phyloP scores from a whole-genome alignment of 2,797 vertebrate species.

The Novumbra hubbsi region DNA sequence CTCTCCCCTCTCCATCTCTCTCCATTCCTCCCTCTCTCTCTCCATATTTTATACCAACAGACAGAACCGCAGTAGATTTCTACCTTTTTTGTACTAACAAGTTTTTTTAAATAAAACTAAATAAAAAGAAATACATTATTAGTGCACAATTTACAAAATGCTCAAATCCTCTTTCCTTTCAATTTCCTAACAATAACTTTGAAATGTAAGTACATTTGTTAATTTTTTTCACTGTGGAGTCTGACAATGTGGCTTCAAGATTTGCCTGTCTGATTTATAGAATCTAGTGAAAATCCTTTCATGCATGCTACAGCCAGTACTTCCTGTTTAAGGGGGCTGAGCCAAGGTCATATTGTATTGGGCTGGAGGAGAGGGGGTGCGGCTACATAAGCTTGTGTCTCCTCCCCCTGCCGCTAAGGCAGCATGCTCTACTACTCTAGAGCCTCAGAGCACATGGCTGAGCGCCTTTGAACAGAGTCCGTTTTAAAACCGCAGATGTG shows the following conservation, averaged over 20 bases:
- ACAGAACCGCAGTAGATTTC: too few relatives aligned
- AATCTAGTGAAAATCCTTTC: background rate
- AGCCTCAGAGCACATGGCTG: constrained; percentile 50
- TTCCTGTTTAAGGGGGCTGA: constrained; percentile 36
- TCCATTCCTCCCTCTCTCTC: background rate
- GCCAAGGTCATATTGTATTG: constrained; percentile 32
- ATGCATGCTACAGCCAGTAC: constrained; percentile 8
- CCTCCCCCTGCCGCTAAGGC: constrained; percentile 21
- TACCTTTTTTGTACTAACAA: too few relatives aligned
- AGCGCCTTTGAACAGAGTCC: constrained; percentile 40
- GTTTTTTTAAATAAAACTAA: too few relatives aligned
- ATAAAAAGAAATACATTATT: too few relatives aligned
- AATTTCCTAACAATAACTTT: too few relatives aligned
- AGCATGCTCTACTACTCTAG: background rate
- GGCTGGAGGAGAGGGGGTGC: constrained; percentile 25
- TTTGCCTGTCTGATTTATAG: background rate
- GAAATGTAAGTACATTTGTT: too few relatives aligned
- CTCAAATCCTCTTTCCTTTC: too few relatives aligned
- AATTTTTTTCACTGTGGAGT: too few relatives aligned
- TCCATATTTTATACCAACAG: background rate
- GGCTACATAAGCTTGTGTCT: constrained; percentile 14
- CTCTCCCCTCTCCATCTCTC: background rate
- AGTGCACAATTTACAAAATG: too few relatives aligned
- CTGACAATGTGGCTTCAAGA: too few relatives aligned
- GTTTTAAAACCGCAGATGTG: constrained; percentile 24